These are phyloP conservation scores for Mastigias papua DNA, from an alignment of 30 jellyfish, hydroid and myxozoan genomes.

Conservation along the genomic window DNA sequence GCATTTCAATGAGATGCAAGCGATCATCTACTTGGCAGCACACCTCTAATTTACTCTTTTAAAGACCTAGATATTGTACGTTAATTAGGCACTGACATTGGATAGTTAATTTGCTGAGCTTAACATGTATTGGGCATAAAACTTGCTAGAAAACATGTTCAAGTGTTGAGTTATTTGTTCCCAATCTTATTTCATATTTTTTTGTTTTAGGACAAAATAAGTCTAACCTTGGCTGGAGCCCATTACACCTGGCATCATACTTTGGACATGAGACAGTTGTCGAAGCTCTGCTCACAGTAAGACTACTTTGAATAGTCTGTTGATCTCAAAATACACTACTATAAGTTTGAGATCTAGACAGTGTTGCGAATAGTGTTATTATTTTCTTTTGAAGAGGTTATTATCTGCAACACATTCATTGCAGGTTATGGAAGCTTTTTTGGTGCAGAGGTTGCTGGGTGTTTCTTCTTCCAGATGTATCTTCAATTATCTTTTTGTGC, in stretches of 20 bases:
- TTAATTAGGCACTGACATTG: too few species aligned
- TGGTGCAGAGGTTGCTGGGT: too few species aligned
- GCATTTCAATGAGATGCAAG: too few species aligned
- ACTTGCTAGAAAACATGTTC: not conserved
- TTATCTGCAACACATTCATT: too few species aligned
- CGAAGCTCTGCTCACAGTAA: constrained; percentile 85
- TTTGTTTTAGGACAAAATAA: constrained; percentile 84
- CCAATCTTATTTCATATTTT: not conserved
- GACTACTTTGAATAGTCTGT: not conserved
- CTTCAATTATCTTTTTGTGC: not conserved
- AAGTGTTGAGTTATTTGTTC: not conserved
- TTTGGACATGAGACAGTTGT: constrained; percentile 92
- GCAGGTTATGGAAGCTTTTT: too few species aligned
- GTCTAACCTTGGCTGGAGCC: constrained; percentile 98
- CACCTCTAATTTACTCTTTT: too few species aligned
- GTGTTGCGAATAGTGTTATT: not conserved
- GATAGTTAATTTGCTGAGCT: too few species aligned
- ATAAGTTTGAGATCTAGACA: not conserved
- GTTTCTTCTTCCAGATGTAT: not conserved
- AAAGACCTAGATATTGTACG: too few species aligned
- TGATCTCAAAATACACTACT: not conserved
- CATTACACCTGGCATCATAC: constrained; percentile 94
- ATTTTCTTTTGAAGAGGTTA: too few species aligned
- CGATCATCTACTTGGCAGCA: too few species aligned
- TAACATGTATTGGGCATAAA: too few species aligned